These are phyloP conservation scores for Hydropsyche tenuis DNA, from an alignment of 1,140 invertebrate species.

Conservation along the genomic window DNA sequence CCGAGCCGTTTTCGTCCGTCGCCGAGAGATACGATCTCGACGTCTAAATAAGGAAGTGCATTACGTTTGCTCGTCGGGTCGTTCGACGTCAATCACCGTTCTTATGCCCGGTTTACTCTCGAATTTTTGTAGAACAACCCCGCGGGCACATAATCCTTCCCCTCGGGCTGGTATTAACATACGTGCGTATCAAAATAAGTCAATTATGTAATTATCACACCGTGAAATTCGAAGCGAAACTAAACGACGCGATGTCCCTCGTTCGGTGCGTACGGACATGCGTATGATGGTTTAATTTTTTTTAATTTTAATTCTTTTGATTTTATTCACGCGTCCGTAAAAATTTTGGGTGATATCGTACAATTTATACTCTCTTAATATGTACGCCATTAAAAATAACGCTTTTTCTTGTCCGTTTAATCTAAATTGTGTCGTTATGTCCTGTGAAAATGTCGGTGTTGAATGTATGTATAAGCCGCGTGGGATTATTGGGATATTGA, in stretches of 20 bases:
- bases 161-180: neutral
- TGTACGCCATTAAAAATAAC: too few relatives aligned
- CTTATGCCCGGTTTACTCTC: neutral
- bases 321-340: too few relatives aligned
- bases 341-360: too few relatives aligned
- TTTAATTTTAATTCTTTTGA: too few relatives aligned
- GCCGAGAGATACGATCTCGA: slow-evolving; percentile 43
- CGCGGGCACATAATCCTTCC: neutral
- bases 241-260: too few relatives aligned
- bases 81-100: slow-evolving; percentile 20
- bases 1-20: slow-evolving; percentile 41
- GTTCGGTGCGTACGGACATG: too few relatives aligned
- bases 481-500: slow-evolving; percentile 6
- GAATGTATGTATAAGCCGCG: neutral
- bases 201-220: neutral
- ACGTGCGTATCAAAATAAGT: slow-evolving; percentile 3
- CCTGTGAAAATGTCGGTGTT: neutral
- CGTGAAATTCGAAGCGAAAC: too few relatives aligned
- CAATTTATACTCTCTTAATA: too few relatives aligned
- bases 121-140: slow-evolving; percentile 18
- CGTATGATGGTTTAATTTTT: too few relatives aligned
- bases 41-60: slow-evolving; percentile 40
- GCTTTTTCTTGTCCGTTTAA: neutral
- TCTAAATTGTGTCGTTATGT: slow-evolving; percentile 10
- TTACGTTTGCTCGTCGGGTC: slow-evolving; percentile 29